Evolutionary conservation across 2,888 invertebrate species (phyloP).

Genomic region (Drosophila flavopinicola): DNA sequence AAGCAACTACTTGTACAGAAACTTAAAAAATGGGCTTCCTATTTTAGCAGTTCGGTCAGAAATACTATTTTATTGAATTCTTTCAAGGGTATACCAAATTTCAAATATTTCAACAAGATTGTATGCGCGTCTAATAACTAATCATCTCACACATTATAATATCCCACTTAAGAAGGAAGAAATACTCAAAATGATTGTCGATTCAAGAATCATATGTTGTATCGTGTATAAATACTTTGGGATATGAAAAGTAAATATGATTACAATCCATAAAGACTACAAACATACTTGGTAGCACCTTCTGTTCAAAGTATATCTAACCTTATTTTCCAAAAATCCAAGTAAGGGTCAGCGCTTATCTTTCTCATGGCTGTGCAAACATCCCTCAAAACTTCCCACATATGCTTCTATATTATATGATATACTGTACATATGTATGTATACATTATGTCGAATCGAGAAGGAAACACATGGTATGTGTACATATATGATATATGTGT

Average conservation of each 20-base stretch:
- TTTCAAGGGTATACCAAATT: too few species aligned
- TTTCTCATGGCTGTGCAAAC: constrained; percentile 18
- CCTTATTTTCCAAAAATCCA: background rate
- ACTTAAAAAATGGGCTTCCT: too few species aligned
- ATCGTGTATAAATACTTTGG: background rate
- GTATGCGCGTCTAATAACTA: too few species aligned
- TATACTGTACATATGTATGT: background rate
- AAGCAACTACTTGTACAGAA: too few species aligned
- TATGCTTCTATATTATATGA: background rate
- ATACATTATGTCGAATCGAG: constrained; percentile 14
- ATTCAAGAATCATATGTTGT: too few species aligned
- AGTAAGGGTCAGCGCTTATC: constrained; percentile 22
- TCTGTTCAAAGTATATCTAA: background rate
- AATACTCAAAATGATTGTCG: too few species aligned
- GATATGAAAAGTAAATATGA: background rate
- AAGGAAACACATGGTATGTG: constrained; percentile 7
- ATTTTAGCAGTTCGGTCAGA: too few species aligned
- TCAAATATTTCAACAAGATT: too few species aligned
- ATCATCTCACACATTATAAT: too few species aligned
- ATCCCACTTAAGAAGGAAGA: too few species aligned
- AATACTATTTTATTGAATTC: too few species aligned
- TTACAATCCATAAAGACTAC: background rate
- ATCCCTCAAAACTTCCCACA: constrained; percentile 9
- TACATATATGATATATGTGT: constrained; percentile 18
- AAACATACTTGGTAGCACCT: background rate